phyloP scores from a whole-genome alignment of 2,113 vertebrate species.

The Cervus canadensis region DNA sequence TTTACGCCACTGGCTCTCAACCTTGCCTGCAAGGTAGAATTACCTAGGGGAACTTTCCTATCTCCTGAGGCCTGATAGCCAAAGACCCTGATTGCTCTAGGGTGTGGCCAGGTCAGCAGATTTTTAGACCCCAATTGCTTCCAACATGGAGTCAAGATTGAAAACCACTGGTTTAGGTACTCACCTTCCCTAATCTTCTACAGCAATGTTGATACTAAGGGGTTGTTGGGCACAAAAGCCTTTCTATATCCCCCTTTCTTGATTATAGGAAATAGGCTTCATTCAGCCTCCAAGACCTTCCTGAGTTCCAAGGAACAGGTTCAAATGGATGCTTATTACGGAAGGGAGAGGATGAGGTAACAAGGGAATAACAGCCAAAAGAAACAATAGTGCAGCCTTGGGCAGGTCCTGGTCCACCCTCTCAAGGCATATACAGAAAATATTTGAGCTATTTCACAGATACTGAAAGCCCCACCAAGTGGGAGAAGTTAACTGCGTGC shows the following conservation, averaged over 20 bases:
- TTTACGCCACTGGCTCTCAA: slow-evolving; percentile 4
- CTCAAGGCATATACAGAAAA: not conserved
- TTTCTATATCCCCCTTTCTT: not conserved
- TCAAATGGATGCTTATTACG: not conserved
- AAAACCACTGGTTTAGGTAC: not conserved
- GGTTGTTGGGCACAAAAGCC: not conserved
- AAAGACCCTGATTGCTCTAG: not conserved
- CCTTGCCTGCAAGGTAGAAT: not conserved
- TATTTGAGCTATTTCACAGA: not conserved
- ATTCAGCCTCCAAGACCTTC: not conserved
- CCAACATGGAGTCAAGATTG: not conserved
- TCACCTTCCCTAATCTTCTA: not conserved
- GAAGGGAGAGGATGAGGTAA: not conserved
- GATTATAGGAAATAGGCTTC: not conserved
- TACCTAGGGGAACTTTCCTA: not conserved
- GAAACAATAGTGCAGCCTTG: not conserved
- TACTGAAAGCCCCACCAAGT: not conserved
- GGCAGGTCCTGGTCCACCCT: not conserved
- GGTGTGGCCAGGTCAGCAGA: not conserved
- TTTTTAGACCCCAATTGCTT: not conserved
- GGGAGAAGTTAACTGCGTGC: not conserved
- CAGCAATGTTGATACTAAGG: not conserved
- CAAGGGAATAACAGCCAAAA: not conserved
- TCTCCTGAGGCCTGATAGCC: not conserved
- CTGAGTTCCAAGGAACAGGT: not conserved